Percentiles rank a stretch among this genome's conserved stretches.
Conservation (phyloP, 1,140 invertebrate genomes). For the Euwallacea similis region DNA sequence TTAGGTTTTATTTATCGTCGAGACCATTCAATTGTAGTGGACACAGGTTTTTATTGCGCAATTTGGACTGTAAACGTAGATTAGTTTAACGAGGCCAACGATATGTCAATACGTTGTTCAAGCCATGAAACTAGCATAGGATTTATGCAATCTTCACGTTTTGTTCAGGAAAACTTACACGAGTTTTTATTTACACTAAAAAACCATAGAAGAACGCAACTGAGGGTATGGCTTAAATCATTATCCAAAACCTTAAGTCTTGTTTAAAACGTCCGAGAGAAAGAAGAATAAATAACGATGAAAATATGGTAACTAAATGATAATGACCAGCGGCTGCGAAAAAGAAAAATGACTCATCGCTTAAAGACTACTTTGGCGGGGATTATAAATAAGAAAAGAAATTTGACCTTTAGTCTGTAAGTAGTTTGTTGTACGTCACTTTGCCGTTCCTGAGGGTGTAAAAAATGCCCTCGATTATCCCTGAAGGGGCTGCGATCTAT, state of each 20-base stretch:
- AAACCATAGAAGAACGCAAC: too few relatives aligned
- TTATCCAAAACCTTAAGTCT: too few relatives aligned
- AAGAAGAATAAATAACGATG: conserved; percentile 14
- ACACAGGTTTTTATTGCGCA: background rate
- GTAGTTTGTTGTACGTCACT: conserved; percentile 42
- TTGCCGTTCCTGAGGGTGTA: conserved; percentile 18
- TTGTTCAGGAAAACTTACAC: too few relatives aligned
- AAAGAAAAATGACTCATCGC: conserved; percentile 22
- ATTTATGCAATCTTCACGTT: too few relatives aligned
- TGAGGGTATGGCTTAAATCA: too few relatives aligned
- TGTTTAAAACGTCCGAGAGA: too few relatives aligned
- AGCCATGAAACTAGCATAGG: too few relatives aligned
- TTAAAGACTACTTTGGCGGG: conserved; percentile 14
- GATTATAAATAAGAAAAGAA: conserved; percentile 43
- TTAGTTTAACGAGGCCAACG: too few relatives aligned
- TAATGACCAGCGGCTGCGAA: conserved; percentile 13
- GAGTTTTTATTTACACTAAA: too few relatives aligned
- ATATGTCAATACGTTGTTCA: too few relatives aligned
- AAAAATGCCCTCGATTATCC: conserved; percentile 43
- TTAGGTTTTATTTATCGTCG: conserved; percentile 19
- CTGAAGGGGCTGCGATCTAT: conserved; percentile 23
- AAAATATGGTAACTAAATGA: conserved; percentile 32
- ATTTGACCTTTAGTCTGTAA: conserved; percentile 40
- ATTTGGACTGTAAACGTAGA: too few relatives aligned
- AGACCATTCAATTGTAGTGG: background rate